phyloP scores from a whole-genome alignment of 2,797 vertebrate species.

The Pseudochirops corinnae region DNA sequence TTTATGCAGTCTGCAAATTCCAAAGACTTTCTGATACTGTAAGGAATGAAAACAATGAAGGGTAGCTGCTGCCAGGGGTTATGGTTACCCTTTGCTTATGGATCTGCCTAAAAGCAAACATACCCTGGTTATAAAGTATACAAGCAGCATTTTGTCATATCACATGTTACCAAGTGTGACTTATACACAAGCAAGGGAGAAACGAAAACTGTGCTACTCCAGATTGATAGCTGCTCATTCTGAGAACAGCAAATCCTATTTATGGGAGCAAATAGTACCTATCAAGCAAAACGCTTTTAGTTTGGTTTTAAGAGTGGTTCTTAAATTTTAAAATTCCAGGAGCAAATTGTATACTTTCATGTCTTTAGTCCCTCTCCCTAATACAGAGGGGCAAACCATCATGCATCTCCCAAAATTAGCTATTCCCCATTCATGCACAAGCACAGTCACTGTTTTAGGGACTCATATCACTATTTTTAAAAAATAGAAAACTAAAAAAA shows the following conservation, averaged over 20 bases:
- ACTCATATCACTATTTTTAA: slow-evolving; percentile 73
- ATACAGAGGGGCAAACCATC: slow-evolving; percentile 63
- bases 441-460: slow-evolving; percentile 68
- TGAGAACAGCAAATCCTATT: slow-evolving; percentile 16
- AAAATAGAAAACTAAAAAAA: slow-evolving; percentile 63
- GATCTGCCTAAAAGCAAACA: slow-evolving; percentile 34
- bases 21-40: slow-evolving; percentile 42
- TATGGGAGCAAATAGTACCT: slow-evolving; percentile 34
- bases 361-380: slow-evolving; percentile 63
- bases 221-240: not conserved
- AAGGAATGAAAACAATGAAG: slow-evolving; percentile 32
- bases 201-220: slow-evolving; percentile 23
- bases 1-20: slow-evolving; percentile 49
- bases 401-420: slow-evolving; percentile 76
- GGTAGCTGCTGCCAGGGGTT: slow-evolving; percentile 11
- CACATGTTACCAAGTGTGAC: not conserved
- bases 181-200: slow-evolving; percentile 19
- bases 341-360: slow-evolving; percentile 14
- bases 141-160: slow-evolving; percentile 13
- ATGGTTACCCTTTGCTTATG: not conserved
- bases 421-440: slow-evolving; percentile 77
- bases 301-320: slow-evolving; percentile 51
- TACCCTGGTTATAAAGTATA: slow-evolving; percentile 17
- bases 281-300: slow-evolving; percentile 41
- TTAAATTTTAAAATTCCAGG: slow-evolving; percentile 56